Evolutionary conservation across 2,113 vertebrate genomes (phyloP).

Genomic region (Leptodactylus fuscus): DNA sequence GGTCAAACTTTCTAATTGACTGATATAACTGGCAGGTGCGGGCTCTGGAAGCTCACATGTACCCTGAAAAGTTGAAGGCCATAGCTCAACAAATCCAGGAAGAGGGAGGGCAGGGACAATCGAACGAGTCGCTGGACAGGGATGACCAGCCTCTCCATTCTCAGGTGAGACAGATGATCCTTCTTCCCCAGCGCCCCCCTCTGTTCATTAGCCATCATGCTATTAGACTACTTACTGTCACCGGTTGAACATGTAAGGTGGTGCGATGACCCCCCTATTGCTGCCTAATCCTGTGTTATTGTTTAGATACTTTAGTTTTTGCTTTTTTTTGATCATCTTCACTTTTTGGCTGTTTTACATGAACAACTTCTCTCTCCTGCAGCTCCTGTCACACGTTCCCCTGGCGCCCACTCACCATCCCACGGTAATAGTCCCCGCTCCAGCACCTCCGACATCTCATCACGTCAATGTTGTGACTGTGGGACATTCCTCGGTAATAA

Average conservation of each 20-base stretch:
- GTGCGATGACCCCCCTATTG: not conserved
- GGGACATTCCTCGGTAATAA: constrained; percentile 94
- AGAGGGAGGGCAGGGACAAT: constrained; percentile 69
- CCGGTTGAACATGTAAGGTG: not conserved
- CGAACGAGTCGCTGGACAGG: constrained; percentile 84
- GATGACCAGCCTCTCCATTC: constrained; percentile 81
- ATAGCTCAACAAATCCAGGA: constrained; percentile 92
- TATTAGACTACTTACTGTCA: not conserved
- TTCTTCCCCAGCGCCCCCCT: not conserved
- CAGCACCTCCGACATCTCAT: constrained; percentile 81
- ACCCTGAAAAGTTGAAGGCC: constrained; percentile 95
- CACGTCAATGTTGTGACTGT: constrained; percentile 97
- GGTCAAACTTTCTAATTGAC: not conserved
- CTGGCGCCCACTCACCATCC: constrained; percentile 93
- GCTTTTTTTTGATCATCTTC: too few species aligned
- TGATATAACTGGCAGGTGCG: constrained; percentile 80
- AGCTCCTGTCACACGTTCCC: constrained; percentile 84
- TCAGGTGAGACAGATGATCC: constrained; percentile 76
- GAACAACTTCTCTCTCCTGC: too few species aligned
- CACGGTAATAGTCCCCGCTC: constrained; percentile 91
- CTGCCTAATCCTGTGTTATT: not conserved
- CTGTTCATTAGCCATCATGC: not conserved
- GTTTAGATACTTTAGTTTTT: too few species aligned
- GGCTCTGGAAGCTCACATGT: constrained; percentile 92
- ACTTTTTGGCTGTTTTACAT: too few species aligned